Evolutionary conservation across 2,888 invertebrate genomes (phyloP), one percentile per base, ranked within the genome.

Genomic region (Epiblema foenella): DNA sequence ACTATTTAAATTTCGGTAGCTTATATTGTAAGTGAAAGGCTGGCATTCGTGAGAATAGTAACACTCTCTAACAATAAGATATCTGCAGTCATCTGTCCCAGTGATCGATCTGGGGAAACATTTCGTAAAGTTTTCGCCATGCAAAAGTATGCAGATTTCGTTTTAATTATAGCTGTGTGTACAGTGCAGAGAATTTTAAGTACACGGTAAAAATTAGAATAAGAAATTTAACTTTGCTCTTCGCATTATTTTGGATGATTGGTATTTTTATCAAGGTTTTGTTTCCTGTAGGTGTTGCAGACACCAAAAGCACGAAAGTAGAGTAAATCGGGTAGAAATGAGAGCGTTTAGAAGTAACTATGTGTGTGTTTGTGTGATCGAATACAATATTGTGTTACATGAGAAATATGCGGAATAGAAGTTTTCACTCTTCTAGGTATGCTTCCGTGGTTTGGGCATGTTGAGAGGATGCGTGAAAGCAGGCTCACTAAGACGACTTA

Each of bases 41-140:
- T 17, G 81, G 83, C 79, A 83, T 87, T 89, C 89, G 92, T 92
- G 92, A 91, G 92, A 92, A 92, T 91, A 89, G 86, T 85, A 85
- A 89, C 89, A 89, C 89, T 85, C 86, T 88, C 79, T 86, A 89
- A 93, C 92, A 93, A 93, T 92, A 87, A 89, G 83, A 90, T 33
- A 33, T 89, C 90, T 90, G 89, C 87, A 86, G 89, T 89, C 90
- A 86, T 85, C 88, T 86, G 83, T 84, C 82, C 85, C 80, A 81
- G 84, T 91, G 92, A 92, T 92, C 89, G 92, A 93, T 92, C 88
- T 87, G 81, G 78, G 83, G 87, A 88, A 90, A 91, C 91, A 90
- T 90, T 89, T 91, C 87, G 90, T 88, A 86, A 83, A 81, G 82
- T 82, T 78, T 82, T 83, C 77, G 79, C 76, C 85, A 83, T 83